Evolutionary conservation across 2,888 invertebrate species (phyloP).

Genomic region (Leptopilina myrica): DNA sequence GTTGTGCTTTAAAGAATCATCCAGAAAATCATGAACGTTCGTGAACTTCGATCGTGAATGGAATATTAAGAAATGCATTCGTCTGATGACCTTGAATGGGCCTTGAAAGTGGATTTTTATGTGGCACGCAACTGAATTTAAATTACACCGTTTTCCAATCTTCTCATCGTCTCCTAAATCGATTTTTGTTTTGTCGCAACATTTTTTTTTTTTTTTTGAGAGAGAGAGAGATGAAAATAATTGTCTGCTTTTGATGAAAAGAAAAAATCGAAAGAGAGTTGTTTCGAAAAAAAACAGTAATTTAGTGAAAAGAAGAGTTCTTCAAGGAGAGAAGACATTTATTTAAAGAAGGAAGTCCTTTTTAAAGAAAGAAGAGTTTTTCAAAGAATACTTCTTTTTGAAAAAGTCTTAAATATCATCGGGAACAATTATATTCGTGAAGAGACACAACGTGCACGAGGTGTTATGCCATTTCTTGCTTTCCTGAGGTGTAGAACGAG

Average conservation of each 20-base stretch:
- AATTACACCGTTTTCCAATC: constrained; percentile 19
- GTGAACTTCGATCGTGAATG: constrained; percentile 26
- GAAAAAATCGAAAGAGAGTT: too few relatives aligned
- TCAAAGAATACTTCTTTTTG: too few relatives aligned
- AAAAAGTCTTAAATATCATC: too few relatives aligned
- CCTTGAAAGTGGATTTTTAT: constrained; percentile 40
- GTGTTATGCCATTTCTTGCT: constrained; percentile 39
- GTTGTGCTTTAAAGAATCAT: not conserved
- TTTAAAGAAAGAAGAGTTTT: too few relatives aligned
- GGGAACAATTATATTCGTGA: constrained; percentile 1
- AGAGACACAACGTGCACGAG: constrained; percentile 24
- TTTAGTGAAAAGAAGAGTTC: too few relatives aligned
- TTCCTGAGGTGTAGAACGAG: constrained; percentile 38
- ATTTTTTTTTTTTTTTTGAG: not conserved
- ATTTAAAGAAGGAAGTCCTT: too few relatives aligned
- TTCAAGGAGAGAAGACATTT: too few relatives aligned
- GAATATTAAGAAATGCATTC: constrained; percentile 35
- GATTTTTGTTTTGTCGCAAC: constrained; percentile 6
- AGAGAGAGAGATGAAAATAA: too few relatives aligned
- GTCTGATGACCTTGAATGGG: constrained; percentile 35
- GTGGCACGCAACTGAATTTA: constrained; percentile 20
- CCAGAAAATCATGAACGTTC: constrained; percentile 13
- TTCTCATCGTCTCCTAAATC: constrained; percentile 10
- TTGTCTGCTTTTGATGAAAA: too few relatives aligned
- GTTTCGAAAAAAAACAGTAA: too few relatives aligned